These are phyloP conservation scores for Drosophila parvula DNA, from an alignment of 1,140 invertebrate species.

Conservation along the genomic window DNA sequence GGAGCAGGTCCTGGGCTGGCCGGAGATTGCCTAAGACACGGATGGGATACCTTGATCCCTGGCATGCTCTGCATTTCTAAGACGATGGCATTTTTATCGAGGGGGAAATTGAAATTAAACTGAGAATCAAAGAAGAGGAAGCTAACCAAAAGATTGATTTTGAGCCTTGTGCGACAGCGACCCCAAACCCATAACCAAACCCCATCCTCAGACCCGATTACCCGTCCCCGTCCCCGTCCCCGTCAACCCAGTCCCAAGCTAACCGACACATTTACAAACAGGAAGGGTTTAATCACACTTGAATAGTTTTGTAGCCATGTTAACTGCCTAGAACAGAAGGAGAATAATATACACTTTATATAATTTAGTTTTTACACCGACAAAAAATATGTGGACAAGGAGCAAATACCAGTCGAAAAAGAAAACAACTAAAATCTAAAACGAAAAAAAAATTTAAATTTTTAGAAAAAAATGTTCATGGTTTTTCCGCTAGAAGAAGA, in stretches of 20 bases:
- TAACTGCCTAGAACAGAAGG: constrained; percentile 79
- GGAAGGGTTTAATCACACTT: constrained; percentile 68
- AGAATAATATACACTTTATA: constrained; percentile 59
- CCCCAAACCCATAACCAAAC: neutral
- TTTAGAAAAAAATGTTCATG: constrained; percentile 37
- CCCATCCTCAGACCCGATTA: neutral
- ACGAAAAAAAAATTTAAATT: constrained; percentile 8
- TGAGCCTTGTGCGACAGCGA: constrained; percentile 52
- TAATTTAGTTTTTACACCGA: constrained; percentile 60
- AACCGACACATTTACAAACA: constrained; percentile 55
- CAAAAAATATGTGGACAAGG: constrained; percentile 9
- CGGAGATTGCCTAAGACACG: constrained; percentile 47
- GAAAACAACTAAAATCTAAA: constrained; percentile 11
- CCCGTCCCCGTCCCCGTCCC: neutral
- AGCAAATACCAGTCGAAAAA: constrained; percentile 28
- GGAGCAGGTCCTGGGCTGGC: constrained; percentile 67
- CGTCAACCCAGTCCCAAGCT: constrained; percentile 27
- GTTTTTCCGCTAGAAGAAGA: constrained; percentile 48
- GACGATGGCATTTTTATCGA: constrained; percentile 15
- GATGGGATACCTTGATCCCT: constrained; percentile 4
- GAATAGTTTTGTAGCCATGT: constrained; percentile 79
- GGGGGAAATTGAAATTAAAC: constrained; percentile 42
- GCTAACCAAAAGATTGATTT: constrained; percentile 66
- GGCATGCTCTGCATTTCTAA: constrained; percentile 43
- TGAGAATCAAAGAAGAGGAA: constrained; percentile 38